Conservation (phyloP, 2,113 vertebrate species). For the Epinephelus moara region DNA sequence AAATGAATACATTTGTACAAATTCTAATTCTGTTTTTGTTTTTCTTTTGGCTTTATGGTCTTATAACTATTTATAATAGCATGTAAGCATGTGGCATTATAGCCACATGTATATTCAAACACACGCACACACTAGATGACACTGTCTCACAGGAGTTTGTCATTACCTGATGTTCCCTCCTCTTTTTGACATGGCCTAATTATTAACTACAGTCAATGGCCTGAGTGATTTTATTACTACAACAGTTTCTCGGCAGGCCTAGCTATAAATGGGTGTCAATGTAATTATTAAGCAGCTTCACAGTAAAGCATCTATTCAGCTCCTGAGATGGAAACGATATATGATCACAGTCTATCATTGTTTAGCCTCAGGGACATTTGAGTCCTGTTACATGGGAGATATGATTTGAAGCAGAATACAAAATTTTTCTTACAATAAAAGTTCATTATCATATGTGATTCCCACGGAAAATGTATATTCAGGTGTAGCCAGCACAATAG, state of each 20-base stretch:
- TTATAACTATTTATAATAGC: too few relatives aligned
- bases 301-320: neutral
- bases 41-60: too few relatives aligned
- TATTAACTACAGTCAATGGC: neutral
- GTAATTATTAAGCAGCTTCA: neutral
- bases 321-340: neutral
- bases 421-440: constrained; percentile 1
- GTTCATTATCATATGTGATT: neutral
- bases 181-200: neutral
- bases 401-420: neutral
- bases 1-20: too few relatives aligned
- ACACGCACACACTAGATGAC: constrained; percentile 25
- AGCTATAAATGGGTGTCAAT: fast-evolving
- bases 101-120: too few relatives aligned
- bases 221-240: neutral
- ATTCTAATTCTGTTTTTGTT: too few relatives aligned
- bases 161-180: fast-evolving
- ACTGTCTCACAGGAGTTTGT: neutral
- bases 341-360: neutral
- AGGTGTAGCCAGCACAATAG: neutral
- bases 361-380: fast-evolving
- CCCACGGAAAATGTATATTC: too few relatives aligned
- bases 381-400: fast-evolving
- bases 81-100: too few relatives aligned
- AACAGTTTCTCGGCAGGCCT: neutral